Evolutionary conservation across 2,113 vertebrate species (phyloP), one percentile per base, ranked within the genome.

Genomic region (Scomber colias): DNA sequence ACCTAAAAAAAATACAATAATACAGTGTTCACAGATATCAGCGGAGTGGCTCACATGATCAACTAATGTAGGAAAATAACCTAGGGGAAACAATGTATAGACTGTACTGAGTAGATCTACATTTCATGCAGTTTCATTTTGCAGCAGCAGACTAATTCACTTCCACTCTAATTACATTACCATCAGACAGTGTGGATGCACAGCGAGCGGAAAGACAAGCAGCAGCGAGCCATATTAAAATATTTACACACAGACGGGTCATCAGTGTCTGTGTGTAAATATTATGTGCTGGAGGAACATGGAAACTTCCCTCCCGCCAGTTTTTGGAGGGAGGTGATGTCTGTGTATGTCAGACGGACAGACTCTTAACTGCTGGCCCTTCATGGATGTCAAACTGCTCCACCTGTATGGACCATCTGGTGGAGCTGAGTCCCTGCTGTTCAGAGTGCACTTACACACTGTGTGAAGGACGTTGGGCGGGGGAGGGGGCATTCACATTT

Each of bases 331-430:
- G 10, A 44, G 69, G 19, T 19, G 57, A 49, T 53, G 72, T 85
- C 68, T 62, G 1, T 49, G 60, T 21, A 27, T 59, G 81, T 82
- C 67, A 60, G 44, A 63, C 55, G 40, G 75, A 82, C 55, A 46
- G 75, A 82, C 85, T 77, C 60, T 51, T 71, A 80, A 74, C 83
- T 62, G 79, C 46, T 76, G 77, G 46, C 60, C 24, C 50, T 81
- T 67, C 62, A 87, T 13, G 13, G 55, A 67, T 49, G 72, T 85
- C 68, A 61, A 75, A 68, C 85, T 77, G 72, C 70, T 84, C 83
- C 87, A 88, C 84, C 89, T 91, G 85, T 76, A 85, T 15, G 56
- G 75, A 31, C 86, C 89, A 90, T 86, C 84, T 87, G 87, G 12
- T 48, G 10, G 49, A 57, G 72, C 75, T 15, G 30, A 49, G 5